Conservation (phyloP, 2,113 vertebrate genomes). For the Aix galericulata region DNA sequence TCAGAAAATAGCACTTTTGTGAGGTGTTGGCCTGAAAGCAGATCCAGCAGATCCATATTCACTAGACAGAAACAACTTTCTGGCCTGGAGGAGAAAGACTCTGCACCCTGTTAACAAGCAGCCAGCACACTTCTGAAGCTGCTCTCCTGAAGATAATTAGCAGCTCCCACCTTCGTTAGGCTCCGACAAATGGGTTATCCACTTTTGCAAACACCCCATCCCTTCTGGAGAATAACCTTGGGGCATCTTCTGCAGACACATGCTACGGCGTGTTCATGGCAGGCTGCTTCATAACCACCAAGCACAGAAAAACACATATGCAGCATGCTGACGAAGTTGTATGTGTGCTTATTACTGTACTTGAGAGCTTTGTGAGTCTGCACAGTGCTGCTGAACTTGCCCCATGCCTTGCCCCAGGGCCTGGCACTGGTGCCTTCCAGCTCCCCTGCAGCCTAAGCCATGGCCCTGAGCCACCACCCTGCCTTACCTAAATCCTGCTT, state of each 20-base stretch:
- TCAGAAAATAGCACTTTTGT: not conserved
- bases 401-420: not conserved
- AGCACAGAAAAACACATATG: not conserved
- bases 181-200: not conserved
- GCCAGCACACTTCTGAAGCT: not conserved
- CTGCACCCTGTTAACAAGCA: not conserved
- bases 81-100: not conserved
- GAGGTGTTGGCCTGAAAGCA: not conserved
- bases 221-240: not conserved
- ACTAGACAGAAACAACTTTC: not conserved
- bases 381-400: not conserved
- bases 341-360: not conserved
- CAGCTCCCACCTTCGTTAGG: not conserved
- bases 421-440: not conserved
- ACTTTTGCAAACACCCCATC: not conserved
- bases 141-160: not conserved
- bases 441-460: not conserved
- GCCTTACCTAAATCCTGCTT: not conserved
- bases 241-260: not conserved
- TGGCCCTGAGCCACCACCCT: not conserved
- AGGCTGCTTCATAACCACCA: not conserved
- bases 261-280: not conserved
- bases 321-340: not conserved
- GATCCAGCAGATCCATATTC: not conserved
- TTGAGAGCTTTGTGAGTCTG: not conserved